Percentiles rank a stretch among this genome's conserved stretches.
phyloP scores from a whole-genome alignment of 2,888 invertebrate species.

The Agrotis segetum region DNA sequence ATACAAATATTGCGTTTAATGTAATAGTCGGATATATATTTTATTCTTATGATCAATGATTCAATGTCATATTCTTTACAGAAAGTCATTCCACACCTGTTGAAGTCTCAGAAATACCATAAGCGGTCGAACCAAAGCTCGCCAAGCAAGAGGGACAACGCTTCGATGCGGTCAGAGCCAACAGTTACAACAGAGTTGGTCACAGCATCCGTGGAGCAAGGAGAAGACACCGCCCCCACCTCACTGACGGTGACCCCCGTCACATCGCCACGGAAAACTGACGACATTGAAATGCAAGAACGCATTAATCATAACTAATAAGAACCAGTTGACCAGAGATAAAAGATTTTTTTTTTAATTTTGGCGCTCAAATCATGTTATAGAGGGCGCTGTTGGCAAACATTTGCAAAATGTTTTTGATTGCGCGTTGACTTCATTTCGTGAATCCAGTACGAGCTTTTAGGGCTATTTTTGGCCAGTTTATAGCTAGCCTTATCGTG shows the following conservation, averaged over 20 bases:
- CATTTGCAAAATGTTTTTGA: too few relatives aligned
- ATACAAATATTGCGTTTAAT: too few relatives aligned
- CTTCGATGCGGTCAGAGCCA: slow-evolving; percentile 81
- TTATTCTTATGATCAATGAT: too few relatives aligned
- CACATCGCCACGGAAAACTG: slow-evolving; percentile 61
- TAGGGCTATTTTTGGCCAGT: not conserved
- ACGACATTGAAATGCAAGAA: slow-evolving; percentile 77
- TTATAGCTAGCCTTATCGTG: not conserved
- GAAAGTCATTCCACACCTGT: slow-evolving; percentile 82
- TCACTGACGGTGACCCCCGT: slow-evolving; percentile 78
- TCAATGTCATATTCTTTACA: slow-evolving; percentile 63
- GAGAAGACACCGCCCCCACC: slow-evolving; percentile 77
- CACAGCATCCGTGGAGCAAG: slow-evolving; percentile 81
- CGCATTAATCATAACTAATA: slow-evolving; percentile 40
- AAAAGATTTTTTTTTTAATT: not conserved
- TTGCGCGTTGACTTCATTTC: too few relatives aligned
- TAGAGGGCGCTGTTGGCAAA: not conserved
- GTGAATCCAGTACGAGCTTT: not conserved
- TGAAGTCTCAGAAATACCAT: slow-evolving; percentile 73
- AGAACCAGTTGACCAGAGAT: not conserved
- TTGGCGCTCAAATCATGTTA: not conserved
- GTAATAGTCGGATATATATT: too few relatives aligned
- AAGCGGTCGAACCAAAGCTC: slow-evolving; percentile 74
- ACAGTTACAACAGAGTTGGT: slow-evolving; percentile 84
- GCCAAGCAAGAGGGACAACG: slow-evolving; percentile 77